Percentiles rank a stretch among this genome's conserved stretches.
Conservation (phyloP, 2,797 vertebrate genomes). For the Sebastes hubbsi region DNA sequence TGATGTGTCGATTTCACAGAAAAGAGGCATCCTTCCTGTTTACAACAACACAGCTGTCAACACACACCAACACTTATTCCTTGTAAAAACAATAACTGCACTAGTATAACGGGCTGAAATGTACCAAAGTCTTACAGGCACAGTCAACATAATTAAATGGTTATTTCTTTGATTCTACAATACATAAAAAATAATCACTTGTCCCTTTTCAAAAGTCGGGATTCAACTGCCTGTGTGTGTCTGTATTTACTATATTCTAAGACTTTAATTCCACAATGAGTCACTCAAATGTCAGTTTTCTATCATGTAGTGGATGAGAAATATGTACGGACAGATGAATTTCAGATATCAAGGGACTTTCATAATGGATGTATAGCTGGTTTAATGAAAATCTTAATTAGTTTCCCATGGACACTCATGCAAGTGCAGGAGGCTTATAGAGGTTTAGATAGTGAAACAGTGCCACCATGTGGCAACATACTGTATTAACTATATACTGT, state of each 20-base stretch:
- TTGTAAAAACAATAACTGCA: background rate
- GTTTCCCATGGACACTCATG: background rate
- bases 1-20: background rate
- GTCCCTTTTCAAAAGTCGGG: background rate
- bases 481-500: background rate
- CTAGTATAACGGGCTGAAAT: background rate
- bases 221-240: background rate
- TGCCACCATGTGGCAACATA: constrained; percentile 69
- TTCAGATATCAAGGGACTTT: background rate
- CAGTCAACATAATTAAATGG: background rate
- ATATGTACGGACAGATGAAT: background rate
- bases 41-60: constrained; percentile 48
- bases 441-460: constrained; percentile 56
- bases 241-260: background rate
- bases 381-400: background rate
- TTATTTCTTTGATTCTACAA: background rate
- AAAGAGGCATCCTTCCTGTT: constrained; percentile 59
- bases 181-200: background rate
- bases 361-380: background rate
- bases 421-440: background rate
- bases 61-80: background rate
- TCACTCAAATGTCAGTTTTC: background rate
- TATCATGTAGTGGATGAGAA: background rate
- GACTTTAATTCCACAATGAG: background rate
- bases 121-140: background rate